Conservation (phyloP, 2,113 vertebrate species). For the Microcebus griseorufus region DNA sequence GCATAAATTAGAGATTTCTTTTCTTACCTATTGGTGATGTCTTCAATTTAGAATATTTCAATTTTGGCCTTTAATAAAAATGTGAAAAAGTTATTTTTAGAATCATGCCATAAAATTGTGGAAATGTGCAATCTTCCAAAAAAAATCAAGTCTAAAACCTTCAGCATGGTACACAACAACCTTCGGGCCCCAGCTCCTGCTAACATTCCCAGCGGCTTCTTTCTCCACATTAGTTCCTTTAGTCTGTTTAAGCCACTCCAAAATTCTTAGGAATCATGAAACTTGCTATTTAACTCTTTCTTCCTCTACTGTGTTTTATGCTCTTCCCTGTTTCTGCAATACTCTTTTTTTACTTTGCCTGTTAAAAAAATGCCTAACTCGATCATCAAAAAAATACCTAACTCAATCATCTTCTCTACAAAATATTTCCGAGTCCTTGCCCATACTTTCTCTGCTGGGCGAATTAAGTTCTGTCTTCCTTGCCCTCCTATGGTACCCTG, state of each 20-base stretch:
- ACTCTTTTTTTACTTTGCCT: not conserved
- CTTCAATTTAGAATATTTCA: constrained; percentile 11
- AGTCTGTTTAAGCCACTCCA: not conserved
- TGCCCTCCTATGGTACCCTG: not conserved
- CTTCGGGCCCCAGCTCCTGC: not conserved
- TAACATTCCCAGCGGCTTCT: not conserved
- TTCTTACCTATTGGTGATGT: not conserved
- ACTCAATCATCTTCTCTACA: not conserved
- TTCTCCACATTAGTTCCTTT: not conserved
- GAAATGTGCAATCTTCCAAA: not conserved
- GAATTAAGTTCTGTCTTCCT: not conserved
- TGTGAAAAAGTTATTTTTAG: not conserved
- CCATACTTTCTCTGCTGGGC: not conserved
- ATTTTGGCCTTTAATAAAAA: constrained; percentile 11
- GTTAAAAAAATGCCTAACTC: not conserved
- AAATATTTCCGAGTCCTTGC: not conserved
- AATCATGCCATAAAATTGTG: not conserved
- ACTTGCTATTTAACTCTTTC: not conserved
- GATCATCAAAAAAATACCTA: not conserved
- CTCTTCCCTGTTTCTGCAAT: not conserved
- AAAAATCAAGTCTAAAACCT: not conserved
- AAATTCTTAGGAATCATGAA: not conserved
- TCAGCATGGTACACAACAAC: not conserved
- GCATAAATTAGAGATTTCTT: not conserved
- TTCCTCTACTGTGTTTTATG: not conserved